Evolutionary conservation across 1,140 invertebrate species (phyloP), one percentile per base, ranked within the genome.

Genomic region (Tetramorium parvispinum): DNA sequence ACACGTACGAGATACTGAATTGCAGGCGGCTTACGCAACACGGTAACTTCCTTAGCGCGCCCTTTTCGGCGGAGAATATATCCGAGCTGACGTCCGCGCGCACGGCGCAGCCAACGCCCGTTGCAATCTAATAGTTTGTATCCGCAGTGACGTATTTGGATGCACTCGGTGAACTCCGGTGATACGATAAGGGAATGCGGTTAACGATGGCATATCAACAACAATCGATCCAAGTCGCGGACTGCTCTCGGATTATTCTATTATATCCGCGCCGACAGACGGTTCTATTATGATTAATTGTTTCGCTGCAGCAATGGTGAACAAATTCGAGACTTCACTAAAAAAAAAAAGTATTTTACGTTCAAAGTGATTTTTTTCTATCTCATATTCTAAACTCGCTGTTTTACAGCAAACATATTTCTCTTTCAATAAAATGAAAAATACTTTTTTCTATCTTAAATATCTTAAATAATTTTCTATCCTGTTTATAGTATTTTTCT

Each of bases 51-150:
- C 49, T 83, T 83, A 83, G 70, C 55, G 78, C 55, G 70, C 53
- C 75, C 46, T 82, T 85, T 88, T 85, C 86, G 78, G 24, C 79
- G 10, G 6, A 65, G 86, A 66, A 88, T 88, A 88, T 88, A 87
- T 85, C 70, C 49, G 46, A 27, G 10, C 53, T 87, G 87, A 88
- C 87, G 70, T 87, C 70, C 87, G 59, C 73, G 81, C 61, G 73
- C 77, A 18, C 13, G 18, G 13, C 79, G 68, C 1, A 40, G 51
- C 76, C 75, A 55, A 87, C 57, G 61, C 86, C 55, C 82, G 86
- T 76, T 88, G 86, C 88, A 88, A 88, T 88, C 86, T 79, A 88
- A 88, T 88, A 88, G 87, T 88, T 88, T 82, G 78, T 68, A 88
- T 87, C 70, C 78, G 73, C 37, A 24, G 53, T 57, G 86, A 87